Conservation (phyloP, 2,888 invertebrate genomes). For the Pteria penguin region DNA sequence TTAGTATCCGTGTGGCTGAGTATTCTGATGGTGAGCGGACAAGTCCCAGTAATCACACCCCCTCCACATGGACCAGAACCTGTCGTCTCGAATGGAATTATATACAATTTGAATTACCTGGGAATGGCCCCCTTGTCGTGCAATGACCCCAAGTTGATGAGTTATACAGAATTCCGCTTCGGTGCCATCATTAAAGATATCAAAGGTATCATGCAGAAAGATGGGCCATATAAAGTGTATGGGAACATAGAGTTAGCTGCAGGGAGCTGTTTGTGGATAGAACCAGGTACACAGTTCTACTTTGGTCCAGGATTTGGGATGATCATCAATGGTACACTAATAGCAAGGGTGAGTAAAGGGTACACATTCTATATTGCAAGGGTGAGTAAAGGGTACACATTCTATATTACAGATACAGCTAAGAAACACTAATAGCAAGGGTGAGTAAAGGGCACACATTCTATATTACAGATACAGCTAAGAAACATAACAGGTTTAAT, state of each 20-base stretch:
- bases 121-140: conserved; percentile 60
- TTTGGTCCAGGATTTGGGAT: conserved; percentile 96
- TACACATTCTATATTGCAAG: conserved; percentile 83
- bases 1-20: neutral
- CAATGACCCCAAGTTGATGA: conserved; percentile 54
- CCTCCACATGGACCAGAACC: conserved; percentile 63
- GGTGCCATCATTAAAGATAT: conserved; percentile 45
- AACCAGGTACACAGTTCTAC: conserved; percentile 93
- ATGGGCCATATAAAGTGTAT: conserved; percentile 65
- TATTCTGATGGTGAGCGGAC: neutral
- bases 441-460: conserved; percentile 83
- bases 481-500: conserved; percentile 84
- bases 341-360: conserved; percentile 88
- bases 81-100: conserved; percentile 64
- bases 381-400: conserved; percentile 84
- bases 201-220: conserved; percentile 61
- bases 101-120: conserved; percentile 64
- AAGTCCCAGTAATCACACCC: conserved; percentile 50
- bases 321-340: conserved; percentile 92
- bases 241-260: conserved; percentile 71
- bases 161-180: conserved; percentile 40
- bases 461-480: conserved; percentile 82
- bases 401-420: conserved; percentile 81
- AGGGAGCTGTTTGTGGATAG: conserved; percentile 85
- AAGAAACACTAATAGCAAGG: conserved; percentile 92